A percentile compares a stretch with the other conserved stretches of the same genome.
phyloP scores from a whole-genome alignment of 2,888 invertebrate species.

The Schizaphis graminum region DNA sequence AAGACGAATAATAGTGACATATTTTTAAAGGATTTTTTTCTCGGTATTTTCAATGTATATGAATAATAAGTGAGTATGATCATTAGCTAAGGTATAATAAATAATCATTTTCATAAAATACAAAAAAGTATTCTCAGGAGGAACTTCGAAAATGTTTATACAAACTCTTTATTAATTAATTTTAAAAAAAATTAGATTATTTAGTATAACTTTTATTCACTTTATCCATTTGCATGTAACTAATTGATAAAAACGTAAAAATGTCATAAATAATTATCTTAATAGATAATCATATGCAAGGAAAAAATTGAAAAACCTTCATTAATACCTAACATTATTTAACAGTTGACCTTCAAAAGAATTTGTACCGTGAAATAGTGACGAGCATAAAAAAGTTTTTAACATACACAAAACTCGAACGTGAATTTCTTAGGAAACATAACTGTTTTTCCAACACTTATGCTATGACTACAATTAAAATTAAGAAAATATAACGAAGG shows the following conservation, averaged over 20 bases:
- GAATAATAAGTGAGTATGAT: background rate
- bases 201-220: background rate
- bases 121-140: background rate
- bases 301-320: slow-evolving; percentile 52
- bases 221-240: background rate
- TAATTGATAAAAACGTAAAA: slow-evolving; percentile 47
- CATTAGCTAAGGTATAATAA: background rate
- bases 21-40: background rate
- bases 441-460: slow-evolving; percentile 43
- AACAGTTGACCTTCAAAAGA: slow-evolving; percentile 55
- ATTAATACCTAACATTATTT: slow-evolving; percentile 38
- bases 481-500: slow-evolving; percentile 60
- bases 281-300: slow-evolving; percentile 41
- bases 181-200: background rate
- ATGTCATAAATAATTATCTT: slow-evolving; percentile 58
- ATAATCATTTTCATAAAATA: background rate
- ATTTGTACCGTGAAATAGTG: slow-evolving; percentile 56
- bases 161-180: background rate
- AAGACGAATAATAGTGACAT: background rate
- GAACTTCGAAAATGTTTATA: background rate
- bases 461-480: slow-evolving; percentile 58
- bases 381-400: slow-evolving; percentile 53
- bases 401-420: slow-evolving; percentile 34
- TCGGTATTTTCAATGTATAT: background rate
- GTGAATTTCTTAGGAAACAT: slow-evolving; percentile 52